phyloP scores from a whole-genome alignment of 2,797 vertebrate genomes.

The Malacoraja senta region DNA sequence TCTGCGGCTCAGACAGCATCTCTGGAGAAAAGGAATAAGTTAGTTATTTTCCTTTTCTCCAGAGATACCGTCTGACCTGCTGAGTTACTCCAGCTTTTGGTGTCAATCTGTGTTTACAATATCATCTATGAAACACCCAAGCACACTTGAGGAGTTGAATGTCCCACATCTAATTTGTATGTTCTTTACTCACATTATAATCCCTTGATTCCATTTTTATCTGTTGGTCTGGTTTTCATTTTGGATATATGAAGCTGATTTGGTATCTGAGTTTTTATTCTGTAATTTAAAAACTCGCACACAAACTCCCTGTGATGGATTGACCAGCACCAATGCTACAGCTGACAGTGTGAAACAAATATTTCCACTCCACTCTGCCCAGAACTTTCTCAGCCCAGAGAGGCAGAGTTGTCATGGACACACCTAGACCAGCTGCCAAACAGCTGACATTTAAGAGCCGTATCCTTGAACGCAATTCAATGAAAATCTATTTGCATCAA shows the following conservation, averaged over 20 bases:
- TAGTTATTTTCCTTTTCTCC: no score
- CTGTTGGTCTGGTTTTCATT: neutral
- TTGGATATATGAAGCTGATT: neutral
- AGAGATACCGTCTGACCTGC: no score
- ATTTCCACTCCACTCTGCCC: neutral
- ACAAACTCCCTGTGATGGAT: neutral
- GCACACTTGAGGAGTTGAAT: no score
- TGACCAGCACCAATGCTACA: neutral
- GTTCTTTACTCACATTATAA: neutral
- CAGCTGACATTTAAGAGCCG: neutral
- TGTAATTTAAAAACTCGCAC: neutral
- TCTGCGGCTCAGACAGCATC: no score
- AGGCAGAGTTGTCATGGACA: neutral
- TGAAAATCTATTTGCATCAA: constrained; percentile 13
- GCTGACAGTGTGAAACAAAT: neutral
- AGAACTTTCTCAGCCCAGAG: neutral
- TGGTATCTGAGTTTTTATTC: neutral
- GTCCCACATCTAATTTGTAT: no score
- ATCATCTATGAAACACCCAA: no score
- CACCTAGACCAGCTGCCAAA: neutral
- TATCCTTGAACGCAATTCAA: neutral
- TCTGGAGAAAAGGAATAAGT: no score
- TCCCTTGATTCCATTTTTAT: neutral
- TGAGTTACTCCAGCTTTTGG: no score
- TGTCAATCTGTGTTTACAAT: no score